Evolutionary conservation across 2,113 vertebrate species (phyloP).

Genomic region (Pterocles gutturalis): DNA sequence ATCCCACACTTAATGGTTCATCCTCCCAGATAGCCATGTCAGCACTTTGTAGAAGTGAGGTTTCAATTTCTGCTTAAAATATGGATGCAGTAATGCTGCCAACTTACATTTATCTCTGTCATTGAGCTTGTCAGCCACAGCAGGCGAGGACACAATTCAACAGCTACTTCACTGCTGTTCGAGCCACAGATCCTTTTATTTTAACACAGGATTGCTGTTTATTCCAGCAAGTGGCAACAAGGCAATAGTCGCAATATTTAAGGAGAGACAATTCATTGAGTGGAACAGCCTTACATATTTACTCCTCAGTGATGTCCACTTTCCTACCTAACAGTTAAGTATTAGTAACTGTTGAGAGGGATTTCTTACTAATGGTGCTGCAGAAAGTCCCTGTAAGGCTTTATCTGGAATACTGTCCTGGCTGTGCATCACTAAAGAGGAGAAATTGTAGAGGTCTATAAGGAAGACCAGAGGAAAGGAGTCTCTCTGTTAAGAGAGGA

Average conservation of each 20-base stretch:
- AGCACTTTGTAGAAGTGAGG: background rate
- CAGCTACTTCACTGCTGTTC: background rate
- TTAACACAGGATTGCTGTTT: background rate
- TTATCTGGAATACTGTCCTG: background rate
- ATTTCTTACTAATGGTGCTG: background rate
- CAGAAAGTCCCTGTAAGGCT: background rate
- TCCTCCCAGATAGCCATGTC: background rate
- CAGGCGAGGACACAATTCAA: background rate
- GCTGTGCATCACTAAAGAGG: background rate
- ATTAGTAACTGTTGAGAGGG: background rate
- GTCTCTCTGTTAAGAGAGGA: background rate
- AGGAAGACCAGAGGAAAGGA: background rate
- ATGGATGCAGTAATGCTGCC: slow-evolving; percentile 17
- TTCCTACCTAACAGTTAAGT: background rate
- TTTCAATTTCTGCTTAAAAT: slow-evolving; percentile 75
- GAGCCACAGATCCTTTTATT: background rate
- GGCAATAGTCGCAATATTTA: background rate
- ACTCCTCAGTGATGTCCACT: background rate
- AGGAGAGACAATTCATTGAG: background rate
- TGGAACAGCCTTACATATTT: background rate
- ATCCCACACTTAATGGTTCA: background rate
- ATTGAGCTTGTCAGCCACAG: background rate
- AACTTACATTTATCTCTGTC: slow-evolving; percentile 63
- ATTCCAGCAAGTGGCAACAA: background rate
- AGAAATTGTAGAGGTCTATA: background rate